Evolutionary conservation across 2,888 invertebrate genomes (phyloP).

Genomic region (Zootermopsis nevadensis): DNA sequence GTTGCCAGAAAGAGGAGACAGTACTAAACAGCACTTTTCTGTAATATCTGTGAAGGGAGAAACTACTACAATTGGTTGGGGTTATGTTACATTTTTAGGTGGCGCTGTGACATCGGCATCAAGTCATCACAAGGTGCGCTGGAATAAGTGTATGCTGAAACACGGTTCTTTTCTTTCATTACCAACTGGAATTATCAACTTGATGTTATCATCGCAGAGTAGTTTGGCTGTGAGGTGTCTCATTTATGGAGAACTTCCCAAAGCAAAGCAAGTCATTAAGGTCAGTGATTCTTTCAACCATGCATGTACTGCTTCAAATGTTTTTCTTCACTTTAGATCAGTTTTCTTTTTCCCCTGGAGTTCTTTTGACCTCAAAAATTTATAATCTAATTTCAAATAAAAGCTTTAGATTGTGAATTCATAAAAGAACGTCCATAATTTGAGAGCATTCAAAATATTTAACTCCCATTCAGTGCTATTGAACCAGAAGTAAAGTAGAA

Average conservation of each 20-base stretch:
- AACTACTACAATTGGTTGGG: not conserved
- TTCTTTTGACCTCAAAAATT: no score
- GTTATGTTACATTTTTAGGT: slow-evolving; percentile 28
- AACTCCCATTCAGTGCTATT: no score
- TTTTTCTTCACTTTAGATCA: no score
- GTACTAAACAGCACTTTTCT: not conserved
- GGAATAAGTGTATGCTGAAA: slow-evolving; percentile 27
- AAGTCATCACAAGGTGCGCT: slow-evolving; percentile 27
- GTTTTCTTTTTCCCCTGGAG: no score
- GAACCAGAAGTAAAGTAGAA: no score
- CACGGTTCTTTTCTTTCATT: slow-evolving; percentile 5
- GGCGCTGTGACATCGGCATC: slow-evolving; percentile 1
- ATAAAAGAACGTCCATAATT: no score
- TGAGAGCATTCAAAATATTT: no score
- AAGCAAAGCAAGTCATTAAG: slow-evolving; percentile 83
- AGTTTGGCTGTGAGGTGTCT: slow-evolving; percentile 82
- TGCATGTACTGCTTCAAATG: no score
- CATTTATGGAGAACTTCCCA: slow-evolving; percentile 76
- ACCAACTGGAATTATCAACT: slow-evolving; percentile 62
- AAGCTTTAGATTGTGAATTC: no score
- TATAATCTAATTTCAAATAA: no score
- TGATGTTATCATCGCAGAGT: slow-evolving; percentile 81
- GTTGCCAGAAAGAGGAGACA: not conserved
- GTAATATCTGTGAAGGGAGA: no score
- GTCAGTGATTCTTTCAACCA: slow-evolving; percentile 64